A percentile compares a stretch with the other conserved stretches of the same genome.
These are phyloP conservation scores for Chloromyia formosa DNA, from an alignment of 2,888 invertebrate species.

Conservation along the genomic window DNA sequence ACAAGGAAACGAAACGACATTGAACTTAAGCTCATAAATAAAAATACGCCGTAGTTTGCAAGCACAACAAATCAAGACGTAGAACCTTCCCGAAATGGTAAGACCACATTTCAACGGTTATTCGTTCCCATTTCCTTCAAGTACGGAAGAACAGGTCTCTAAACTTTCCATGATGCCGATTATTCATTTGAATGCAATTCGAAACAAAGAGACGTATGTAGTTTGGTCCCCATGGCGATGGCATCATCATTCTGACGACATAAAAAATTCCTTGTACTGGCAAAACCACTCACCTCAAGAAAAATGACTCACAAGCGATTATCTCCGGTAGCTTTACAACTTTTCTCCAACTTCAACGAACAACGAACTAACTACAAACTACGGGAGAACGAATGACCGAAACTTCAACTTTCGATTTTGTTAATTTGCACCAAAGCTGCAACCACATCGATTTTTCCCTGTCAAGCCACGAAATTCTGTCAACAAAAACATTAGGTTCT, in stretches of 20 bases:
- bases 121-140: background rate
- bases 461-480: slow-evolving; percentile 2
- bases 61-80: too few species aligned
- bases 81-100: slow-evolving; percentile 21
- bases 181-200: background rate
- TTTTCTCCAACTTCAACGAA: background rate
- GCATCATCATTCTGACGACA: too few species aligned
- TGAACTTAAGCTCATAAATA: too few species aligned
- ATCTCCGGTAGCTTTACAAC: too few species aligned
- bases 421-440: background rate
- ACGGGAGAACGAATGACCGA: too few species aligned
- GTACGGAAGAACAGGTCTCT: background rate
- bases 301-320: background rate
- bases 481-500: slow-evolving; percentile 21
- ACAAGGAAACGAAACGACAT: too few species aligned
- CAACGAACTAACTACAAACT: background rate
- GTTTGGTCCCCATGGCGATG: too few species aligned
- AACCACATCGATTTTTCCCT: slow-evolving; percentile 13
- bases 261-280: too few species aligned
- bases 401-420: background rate
- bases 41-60: too few species aligned
- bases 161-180: background rate
- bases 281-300: background rate
- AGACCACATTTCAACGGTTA: slow-evolving; percentile 24
- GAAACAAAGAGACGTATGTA: slow-evolving; percentile 1